These are phyloP conservation scores for Ophioninae sp. DNA, from an alignment of 2,888 invertebrate species.

Conservation along the genomic window DNA sequence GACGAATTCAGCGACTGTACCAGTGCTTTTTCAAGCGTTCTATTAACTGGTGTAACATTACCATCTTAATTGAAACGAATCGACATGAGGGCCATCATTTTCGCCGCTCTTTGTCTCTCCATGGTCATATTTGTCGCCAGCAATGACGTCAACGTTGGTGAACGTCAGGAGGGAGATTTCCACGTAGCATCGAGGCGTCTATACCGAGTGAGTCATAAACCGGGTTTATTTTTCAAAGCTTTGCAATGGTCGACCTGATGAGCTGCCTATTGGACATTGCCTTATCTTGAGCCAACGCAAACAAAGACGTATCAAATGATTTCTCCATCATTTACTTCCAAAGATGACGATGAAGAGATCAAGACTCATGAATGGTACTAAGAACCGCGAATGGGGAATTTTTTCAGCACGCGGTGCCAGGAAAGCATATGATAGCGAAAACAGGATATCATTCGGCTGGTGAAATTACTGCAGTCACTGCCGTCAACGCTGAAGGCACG, in stretches of 20 bases:
- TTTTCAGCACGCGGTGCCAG: slow-evolving; percentile 64
- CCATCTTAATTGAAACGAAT: slow-evolving; percentile 30
- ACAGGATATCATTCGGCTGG: slow-evolving; percentile 55
- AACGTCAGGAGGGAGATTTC: slow-evolving; percentile 62
- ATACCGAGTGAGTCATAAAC: slow-evolving; percentile 64
- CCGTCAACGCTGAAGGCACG: slow-evolving; percentile 48
- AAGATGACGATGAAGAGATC: slow-evolving; percentile 2
- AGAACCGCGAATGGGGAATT: slow-evolving; percentile 28
- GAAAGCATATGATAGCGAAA: slow-evolving; percentile 51
- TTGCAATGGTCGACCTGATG: not conserved
- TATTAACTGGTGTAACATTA: not conserved
- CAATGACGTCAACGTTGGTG: slow-evolving; percentile 65
- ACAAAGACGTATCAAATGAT: too few species aligned
- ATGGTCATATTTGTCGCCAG: slow-evolving; percentile 61
- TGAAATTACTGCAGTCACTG: slow-evolving; percentile 65
- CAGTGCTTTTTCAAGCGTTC: slow-evolving; percentile 51
- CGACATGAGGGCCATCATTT: slow-evolving; percentile 62
- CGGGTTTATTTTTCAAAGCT: not conserved
- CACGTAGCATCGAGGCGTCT: slow-evolving; percentile 61
- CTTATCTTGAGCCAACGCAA: too few species aligned
- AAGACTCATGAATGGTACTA: slow-evolving; percentile 4
- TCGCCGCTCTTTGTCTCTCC: slow-evolving; percentile 64
- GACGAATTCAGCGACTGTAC: slow-evolving; percentile 36
- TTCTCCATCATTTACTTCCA: too few species aligned
- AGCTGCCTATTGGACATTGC: too few species aligned